Percentiles rank a stretch among this genome's conserved stretches.
These are phyloP conservation scores for Calyptommatus sinebrachiatus DNA, from an alignment of 2,113 vertebrate genomes.

Conservation along the genomic window DNA sequence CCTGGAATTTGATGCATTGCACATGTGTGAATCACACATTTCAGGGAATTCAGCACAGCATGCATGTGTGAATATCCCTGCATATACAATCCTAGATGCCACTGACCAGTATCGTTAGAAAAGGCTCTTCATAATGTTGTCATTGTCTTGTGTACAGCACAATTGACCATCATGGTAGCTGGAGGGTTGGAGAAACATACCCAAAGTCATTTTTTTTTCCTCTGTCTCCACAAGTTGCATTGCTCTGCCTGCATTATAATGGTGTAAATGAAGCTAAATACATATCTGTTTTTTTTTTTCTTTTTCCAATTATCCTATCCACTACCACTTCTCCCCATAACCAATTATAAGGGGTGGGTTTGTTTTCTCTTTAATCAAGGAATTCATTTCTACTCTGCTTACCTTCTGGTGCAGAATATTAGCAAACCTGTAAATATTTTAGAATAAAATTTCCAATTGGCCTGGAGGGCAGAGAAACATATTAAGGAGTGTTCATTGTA, in stretches of 20 bases:
- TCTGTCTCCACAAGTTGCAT: conserved; percentile 8
- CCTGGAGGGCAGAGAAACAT: background rate
- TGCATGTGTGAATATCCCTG: too few relatives aligned
- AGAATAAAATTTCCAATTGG: background rate
- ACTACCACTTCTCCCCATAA: background rate
- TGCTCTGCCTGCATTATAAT: conserved; percentile 7
- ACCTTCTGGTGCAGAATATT: background rate
- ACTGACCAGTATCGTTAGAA: too few relatives aligned
- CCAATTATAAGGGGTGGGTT: background rate
- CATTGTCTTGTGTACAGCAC: too few relatives aligned
- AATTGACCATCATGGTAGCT: too few relatives aligned
- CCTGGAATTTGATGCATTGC: too few relatives aligned
- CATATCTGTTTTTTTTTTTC: background rate
- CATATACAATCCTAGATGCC: too few relatives aligned
- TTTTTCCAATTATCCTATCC: too few relatives aligned
- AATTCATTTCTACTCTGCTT: conserved; percentile 18
- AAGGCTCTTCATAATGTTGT: too few relatives aligned
- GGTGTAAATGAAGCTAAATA: conserved; percentile 21
- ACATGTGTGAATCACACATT: too few relatives aligned
- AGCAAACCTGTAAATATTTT: conserved; percentile 9
- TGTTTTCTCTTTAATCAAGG: background rate
- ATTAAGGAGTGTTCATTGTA: background rate
- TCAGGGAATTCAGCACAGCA: too few relatives aligned
- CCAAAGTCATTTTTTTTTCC: background rate
- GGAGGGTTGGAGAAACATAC: too few relatives aligned